These are phyloP conservation scores for Ciona savignyi DNA, from an alignment of 23 tunicate species.

Conservation along the genomic window DNA sequence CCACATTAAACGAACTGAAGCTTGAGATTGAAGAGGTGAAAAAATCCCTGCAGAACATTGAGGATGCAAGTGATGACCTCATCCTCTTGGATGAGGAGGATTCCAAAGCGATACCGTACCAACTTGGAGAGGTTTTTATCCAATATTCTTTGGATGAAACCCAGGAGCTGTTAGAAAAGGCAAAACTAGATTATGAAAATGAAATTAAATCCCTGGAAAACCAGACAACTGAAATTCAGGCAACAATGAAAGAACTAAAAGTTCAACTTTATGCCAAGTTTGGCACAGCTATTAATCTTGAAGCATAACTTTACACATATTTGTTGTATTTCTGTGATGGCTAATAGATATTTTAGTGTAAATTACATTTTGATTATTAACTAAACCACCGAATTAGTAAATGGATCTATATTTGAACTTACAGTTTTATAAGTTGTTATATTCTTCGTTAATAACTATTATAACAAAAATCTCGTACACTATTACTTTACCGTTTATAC, in stretches of 20 bases:
- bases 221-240: slow-evolving; percentile 25
- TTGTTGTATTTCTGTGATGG: too few species aligned
- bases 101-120: slow-evolving; percentile 26
- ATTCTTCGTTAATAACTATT: too few species aligned
- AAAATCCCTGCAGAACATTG: slow-evolving; percentile 59
- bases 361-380: too few species aligned
- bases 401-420: too few species aligned
- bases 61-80: slow-evolving; percentile 79
- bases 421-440: too few species aligned
- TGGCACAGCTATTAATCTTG: slow-evolving; percentile 90
- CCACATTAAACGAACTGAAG: slow-evolving; percentile 35
- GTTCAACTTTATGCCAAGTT: slow-evolving; percentile 89
- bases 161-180: slow-evolving; percentile 45
- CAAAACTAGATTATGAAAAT: slow-evolving; percentile 23
- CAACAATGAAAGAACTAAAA: slow-evolving; percentile 68
- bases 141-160: slow-evolving; percentile 49
- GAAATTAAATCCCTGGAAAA: slow-evolving; percentile 24
- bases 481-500: too few species aligned
- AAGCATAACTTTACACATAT: slow-evolving; percentile 30
- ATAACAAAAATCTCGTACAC: too few species aligned
- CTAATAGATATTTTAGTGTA: too few species aligned
- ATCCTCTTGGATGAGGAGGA: slow-evolving; percentile 52
- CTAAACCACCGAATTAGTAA: too few species aligned
- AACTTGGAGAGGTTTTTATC: slow-evolving; percentile 82
- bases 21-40: slow-evolving; percentile 46